Percentiles rank a stretch among this genome's conserved stretches.
Evolutionary conservation across 2,113 vertebrate species (phyloP).

Genomic region (Larimichthys crocea): DNA sequence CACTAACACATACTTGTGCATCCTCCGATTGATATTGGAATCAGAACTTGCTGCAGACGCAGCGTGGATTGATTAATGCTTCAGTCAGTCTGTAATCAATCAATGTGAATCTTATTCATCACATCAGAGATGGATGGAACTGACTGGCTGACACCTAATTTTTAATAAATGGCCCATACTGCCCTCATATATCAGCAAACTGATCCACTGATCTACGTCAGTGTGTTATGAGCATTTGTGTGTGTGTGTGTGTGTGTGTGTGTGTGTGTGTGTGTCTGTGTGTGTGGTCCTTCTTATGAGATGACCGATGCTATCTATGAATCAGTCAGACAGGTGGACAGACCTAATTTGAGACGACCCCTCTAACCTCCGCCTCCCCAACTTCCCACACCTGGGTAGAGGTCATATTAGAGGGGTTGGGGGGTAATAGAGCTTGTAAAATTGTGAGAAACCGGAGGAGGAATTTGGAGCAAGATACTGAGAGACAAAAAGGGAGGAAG

Average conservation of each 20-base stretch:
- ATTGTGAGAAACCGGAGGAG: not conserved
- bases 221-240: slow-evolving; percentile 7
- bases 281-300: slow-evolving; percentile 37
- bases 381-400: slow-evolving; percentile 40
- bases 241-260: slow-evolving; percentile 10
- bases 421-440: not conserved
- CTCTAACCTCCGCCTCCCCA: slow-evolving; percentile 22
- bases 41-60: not conserved
- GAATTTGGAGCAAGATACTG: not conserved
- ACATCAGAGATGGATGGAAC: slow-evolving; percentile 30
- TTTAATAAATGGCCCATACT: slow-evolving; percentile 45
- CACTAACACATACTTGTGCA: not conserved
- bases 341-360: slow-evolving; percentile 48
- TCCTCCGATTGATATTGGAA: slow-evolving; percentile 6
- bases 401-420: slow-evolving; percentile 1
- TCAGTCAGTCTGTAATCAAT: slow-evolving; percentile 26
- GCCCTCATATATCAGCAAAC: slow-evolving; percentile 43
- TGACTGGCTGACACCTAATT: slow-evolving; percentile 44
- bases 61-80: slow-evolving; percentile 13
- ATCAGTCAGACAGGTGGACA: slow-evolving; percentile 52
- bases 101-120: slow-evolving; percentile 35
- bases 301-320: slow-evolving; percentile 58
- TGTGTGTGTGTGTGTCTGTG: slow-evolving; percentile 32
- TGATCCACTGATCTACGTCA: slow-evolving; percentile 32
- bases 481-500: not conserved